phyloP scores from a whole-genome alignment of 2,113 vertebrate genomes.

The Machaerirhynchus nigripectus region DNA sequence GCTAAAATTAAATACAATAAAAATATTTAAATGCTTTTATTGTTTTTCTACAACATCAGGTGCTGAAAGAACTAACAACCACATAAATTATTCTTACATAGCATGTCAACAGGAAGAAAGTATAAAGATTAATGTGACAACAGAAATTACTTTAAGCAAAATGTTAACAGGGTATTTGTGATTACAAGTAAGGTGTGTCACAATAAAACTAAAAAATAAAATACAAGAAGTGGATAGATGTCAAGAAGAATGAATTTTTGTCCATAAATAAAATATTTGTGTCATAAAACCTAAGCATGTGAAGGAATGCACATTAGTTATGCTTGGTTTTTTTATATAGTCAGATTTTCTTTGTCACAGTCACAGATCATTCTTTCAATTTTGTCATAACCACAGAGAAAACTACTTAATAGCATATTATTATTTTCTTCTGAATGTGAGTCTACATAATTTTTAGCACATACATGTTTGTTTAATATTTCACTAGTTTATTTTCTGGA shows the following conservation, averaged over 20 bases:
- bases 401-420: neutral
- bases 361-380: neutral
- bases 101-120: neutral
- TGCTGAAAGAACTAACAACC: neutral
- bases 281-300: neutral
- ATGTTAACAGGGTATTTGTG: neutral
- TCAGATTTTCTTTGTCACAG: neutral
- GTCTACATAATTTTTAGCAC: neutral
- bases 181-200: neutral
- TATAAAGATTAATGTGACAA: neutral
- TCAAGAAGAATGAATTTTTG: neutral
- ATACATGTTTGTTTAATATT: neutral
- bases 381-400: neutral
- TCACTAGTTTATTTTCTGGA: neutral
- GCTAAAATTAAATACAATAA: neutral
- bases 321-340: neutral
- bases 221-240: neutral
- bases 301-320: neutral
- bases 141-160: neutral
- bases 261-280: neutral
- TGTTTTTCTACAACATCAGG: neutral
- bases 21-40: neutral
- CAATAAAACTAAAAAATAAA: neutral
- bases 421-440: neutral
- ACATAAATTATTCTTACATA: neutral